Conservation (phyloP, 2,113 vertebrate genomes). For the Strix uralensis region DNA sequence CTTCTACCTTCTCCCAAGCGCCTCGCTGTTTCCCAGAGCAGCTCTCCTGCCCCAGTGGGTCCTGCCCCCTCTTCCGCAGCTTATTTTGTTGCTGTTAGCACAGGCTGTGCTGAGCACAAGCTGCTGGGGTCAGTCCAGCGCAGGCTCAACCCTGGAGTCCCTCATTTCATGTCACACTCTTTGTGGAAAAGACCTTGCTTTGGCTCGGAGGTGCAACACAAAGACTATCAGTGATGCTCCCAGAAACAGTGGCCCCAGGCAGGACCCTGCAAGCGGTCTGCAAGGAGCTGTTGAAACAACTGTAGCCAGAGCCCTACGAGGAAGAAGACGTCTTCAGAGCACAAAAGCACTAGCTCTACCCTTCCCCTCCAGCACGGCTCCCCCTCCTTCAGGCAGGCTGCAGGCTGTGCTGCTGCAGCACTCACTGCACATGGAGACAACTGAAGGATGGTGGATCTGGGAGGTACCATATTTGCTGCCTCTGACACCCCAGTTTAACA, state of each 20-base stretch:
- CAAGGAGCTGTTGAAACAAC: not conserved
- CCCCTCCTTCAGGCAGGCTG: not conserved
- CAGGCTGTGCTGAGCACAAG: not conserved
- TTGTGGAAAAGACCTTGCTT: not conserved
- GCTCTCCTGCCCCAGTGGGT: not conserved
- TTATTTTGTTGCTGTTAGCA: not conserved
- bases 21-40: not conserved
- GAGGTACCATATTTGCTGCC: not conserved
- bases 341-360: not conserved
- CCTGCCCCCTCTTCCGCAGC: not conserved
- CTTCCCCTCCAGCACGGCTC: not conserved
- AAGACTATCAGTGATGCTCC: not conserved
- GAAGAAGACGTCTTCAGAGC: not conserved
- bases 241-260: not conserved
- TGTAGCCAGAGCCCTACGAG: accelerated
- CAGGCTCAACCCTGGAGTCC: not conserved
- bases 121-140: not conserved
- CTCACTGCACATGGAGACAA: accelerated
- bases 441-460: accelerated
- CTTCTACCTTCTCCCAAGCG: not conserved
- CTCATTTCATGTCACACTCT: accelerated
- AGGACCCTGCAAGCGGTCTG: not conserved
- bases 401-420: not conserved
- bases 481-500: accelerated
- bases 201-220: not conserved